These are phyloP conservation scores for Drosophila neonasuta DNA, from an alignment of 2,888 invertebrate genomes.

Conservation along the genomic window DNA sequence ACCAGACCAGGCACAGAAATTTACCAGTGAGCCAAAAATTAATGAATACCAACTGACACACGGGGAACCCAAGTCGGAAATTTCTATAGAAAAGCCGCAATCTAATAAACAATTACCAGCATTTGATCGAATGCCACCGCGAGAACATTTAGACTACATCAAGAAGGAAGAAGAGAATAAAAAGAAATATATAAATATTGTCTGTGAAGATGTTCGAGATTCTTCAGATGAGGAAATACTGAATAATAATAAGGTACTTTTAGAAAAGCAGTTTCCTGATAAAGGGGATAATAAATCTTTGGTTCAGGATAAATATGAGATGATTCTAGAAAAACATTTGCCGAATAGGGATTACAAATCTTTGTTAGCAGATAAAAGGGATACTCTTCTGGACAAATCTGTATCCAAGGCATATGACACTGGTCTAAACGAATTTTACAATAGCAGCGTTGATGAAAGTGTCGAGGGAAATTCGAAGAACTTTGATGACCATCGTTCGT, in stretches of 20 bases:
- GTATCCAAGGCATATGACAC: neutral
- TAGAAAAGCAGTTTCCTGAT: neutral
- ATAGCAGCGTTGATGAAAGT: neutral
- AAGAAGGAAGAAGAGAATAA: neutral
- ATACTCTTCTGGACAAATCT: neutral
- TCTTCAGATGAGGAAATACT: neutral
- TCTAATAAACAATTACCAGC: neutral
- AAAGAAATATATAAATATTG: neutral
- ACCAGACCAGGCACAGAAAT: neutral
- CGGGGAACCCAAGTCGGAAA: neutral
- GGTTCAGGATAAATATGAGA: neutral
- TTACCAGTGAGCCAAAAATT: neutral
- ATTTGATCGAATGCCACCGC: neutral
- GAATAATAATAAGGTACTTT: neutral
- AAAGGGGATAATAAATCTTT: neutral
- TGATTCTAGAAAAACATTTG: neutral
- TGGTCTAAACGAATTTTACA: conserved; percentile 1
- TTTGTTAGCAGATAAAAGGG: neutral
- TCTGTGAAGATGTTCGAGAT: neutral
- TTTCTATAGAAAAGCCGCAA: neutral
- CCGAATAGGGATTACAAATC: neutral
- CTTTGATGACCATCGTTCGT: conserved; percentile 2
- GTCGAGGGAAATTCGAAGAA: neutral
- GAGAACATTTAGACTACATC: neutral
- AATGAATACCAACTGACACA: neutral